These are phyloP conservation scores for Oreochromis grahami DNA, from an alignment of 2,797 vertebrate species.

Conservation along the genomic window DNA sequence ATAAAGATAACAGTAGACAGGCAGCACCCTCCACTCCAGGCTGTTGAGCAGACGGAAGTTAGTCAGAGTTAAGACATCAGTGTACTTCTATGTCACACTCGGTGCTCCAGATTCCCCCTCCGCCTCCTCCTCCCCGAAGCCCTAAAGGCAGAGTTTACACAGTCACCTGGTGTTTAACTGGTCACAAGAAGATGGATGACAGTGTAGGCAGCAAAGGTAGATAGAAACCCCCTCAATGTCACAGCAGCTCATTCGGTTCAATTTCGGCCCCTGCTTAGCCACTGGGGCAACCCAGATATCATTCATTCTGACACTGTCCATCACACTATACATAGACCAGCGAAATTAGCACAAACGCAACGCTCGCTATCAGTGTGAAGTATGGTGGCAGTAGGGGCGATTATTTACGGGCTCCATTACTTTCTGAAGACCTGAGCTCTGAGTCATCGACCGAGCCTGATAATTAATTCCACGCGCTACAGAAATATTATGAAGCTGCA, in stretches of 20 bases:
- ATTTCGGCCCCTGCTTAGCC: constrained; percentile 37
- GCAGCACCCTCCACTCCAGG: constrained; percentile 44
- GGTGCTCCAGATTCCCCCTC: constrained; percentile 40
- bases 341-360: constrained; percentile 65
- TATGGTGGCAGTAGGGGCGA: constrained; percentile 58
- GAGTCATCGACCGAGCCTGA: constrained; percentile 59
- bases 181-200: constrained; percentile 10
- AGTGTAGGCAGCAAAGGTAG: neutral
- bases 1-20: constrained; percentile 55
- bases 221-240: constrained; percentile 31
- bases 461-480: constrained; percentile 66
- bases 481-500: constrained; percentile 64
- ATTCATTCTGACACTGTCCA: constrained; percentile 56
- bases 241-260: constrained; percentile 24
- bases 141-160: constrained; percentile 50
- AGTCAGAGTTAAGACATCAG: constrained; percentile 60
- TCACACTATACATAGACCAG: constrained; percentile 63
- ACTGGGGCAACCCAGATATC: constrained; percentile 58
- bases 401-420: constrained; percentile 65
- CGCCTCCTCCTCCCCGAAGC: constrained; percentile 9
- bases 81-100: constrained; percentile 58
- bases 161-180: constrained; percentile 46
- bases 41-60: constrained; percentile 47
- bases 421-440: constrained; percentile 65
- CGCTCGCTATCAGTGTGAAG: constrained; percentile 53